These are phyloP conservation scores for Silurus meridionalis DNA, from an alignment of 2,113 vertebrate genomes.

Conservation along the genomic window DNA sequence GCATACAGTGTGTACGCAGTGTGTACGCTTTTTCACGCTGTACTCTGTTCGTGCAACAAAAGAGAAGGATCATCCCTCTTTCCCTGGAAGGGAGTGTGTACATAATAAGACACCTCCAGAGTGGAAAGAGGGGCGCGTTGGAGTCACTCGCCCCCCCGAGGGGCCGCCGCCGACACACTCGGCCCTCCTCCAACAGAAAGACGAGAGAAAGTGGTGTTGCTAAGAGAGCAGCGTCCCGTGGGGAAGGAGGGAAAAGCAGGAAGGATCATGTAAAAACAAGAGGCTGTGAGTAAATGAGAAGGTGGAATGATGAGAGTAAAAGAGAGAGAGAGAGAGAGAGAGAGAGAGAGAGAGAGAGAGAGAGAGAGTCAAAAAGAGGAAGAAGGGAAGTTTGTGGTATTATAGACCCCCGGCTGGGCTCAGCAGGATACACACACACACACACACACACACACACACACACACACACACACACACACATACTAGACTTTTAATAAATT, in stretches of 20 bases:
- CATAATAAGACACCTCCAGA: slow-evolving; percentile 11
- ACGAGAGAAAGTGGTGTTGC: slow-evolving; percentile 42
- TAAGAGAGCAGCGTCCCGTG: slow-evolving; percentile 43
- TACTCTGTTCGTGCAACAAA: background rate
- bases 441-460: background rate
- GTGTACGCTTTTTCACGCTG: background rate
- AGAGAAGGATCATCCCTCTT: background rate
- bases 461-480: background rate
- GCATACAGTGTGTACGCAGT: background rate
- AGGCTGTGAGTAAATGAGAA: background rate
- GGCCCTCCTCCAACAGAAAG: slow-evolving; percentile 28
- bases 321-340: slow-evolving; percentile 22
- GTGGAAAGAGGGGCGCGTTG: background rate
- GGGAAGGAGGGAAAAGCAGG: slow-evolving; percentile 18
- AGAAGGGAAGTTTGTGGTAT: background rate
- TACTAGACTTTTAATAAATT: background rate
- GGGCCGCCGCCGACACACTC: slow-evolving; percentile 31
- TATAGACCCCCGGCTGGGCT: slow-evolving; percentile 37
- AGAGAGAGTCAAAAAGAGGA: slow-evolving; percentile 23
- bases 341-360: background rate
- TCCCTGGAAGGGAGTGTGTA: background rate
- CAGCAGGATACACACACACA: background rate
- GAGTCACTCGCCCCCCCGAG: slow-evolving; percentile 11
- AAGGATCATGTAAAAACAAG: background rate
- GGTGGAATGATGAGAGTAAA: slow-evolving; percentile 16